Conservation (phyloP, 1,140 invertebrate genomes). For the Fopius arisanus region DNA sequence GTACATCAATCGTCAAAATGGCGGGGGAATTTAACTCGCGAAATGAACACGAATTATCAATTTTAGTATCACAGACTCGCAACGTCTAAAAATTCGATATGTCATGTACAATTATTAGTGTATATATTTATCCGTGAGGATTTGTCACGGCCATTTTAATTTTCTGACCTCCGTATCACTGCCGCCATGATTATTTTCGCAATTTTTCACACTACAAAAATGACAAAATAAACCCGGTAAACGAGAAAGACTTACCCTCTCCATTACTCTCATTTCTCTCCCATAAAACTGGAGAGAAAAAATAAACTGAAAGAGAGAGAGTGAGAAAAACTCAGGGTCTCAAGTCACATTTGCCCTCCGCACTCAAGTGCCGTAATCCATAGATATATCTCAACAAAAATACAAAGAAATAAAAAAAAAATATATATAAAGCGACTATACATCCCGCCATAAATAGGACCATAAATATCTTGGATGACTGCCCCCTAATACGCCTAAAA, state of each 20-base stretch:
- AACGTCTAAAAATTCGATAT: too few relatives aligned
- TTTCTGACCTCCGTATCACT: too few relatives aligned
- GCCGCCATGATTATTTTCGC: neutral
- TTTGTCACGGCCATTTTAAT: too few relatives aligned
- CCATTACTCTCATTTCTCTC: neutral
- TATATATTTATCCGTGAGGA: too few relatives aligned
- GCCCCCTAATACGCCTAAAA: slow-evolving; percentile 33
- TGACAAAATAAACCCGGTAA: neutral
- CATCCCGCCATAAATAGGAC: slow-evolving; percentile 6
- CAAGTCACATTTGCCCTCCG: neutral
- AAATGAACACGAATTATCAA: too few relatives aligned
- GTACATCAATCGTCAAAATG: too few relatives aligned
- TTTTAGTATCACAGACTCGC: too few relatives aligned
- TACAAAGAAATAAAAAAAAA: neutral
- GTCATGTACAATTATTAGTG: too few relatives aligned
- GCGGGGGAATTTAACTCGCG: too few relatives aligned
- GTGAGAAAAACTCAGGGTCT: neutral
- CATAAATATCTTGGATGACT: slow-evolving; percentile 22
- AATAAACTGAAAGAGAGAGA: neutral
- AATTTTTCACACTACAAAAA: too few relatives aligned
- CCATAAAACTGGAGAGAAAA: neutral
- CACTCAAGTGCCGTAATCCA: neutral
- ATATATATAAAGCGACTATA: neutral
- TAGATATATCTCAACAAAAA: neutral
- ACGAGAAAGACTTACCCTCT: neutral